Evolutionary conservation across 1,140 invertebrate genomes (phyloP), one percentile per base, ranked within the genome.

Genomic region (Ceratitis capitata): DNA sequence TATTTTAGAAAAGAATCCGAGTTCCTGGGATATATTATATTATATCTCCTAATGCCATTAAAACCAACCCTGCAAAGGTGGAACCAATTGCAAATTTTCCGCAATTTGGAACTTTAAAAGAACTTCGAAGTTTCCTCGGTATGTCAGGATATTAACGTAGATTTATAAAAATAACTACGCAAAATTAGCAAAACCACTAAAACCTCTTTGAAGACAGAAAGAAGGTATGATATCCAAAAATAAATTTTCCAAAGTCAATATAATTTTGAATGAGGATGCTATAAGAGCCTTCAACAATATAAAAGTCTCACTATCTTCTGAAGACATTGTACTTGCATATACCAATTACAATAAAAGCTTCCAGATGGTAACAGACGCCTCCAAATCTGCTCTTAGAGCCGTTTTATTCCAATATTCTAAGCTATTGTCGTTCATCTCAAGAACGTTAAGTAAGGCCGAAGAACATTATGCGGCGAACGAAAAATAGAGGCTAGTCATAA

Each of bases 261-360:
- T 86, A 47, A 23, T 10, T 16, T 26, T 85, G 2, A 58, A 69
- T 10, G 32, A 69, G 7, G 64, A 84, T 35, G 85, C 82, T 7
- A 49, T 82, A 29, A 61, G 78, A 83, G 61, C 86, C 6, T 86
- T 87, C 14, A 61, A 14, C 91, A 3, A 56, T 23, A 26, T 87
- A 26, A 86, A 86, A 78, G 49, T 83, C 19, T 64, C 84, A 12
- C 51, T 87, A 9, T 58, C 74, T 23, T 84, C 58, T 26, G n/a
- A 82, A 12, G 78, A 88, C 82, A 88, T 88, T 89, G 7, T 69
- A 23, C 45, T 47, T 12, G 85, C 87, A 84, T 89, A 89, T 78
- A 90, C 89, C 3, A 88, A 92, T 85, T 91, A 89, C 86, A 32
- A 10, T 10, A 88, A 90, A 87, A 56, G 35, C 83, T 53, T 53